These are phyloP conservation scores for Diachrysia chrysitis DNA, from an alignment of 2,888 invertebrate species.

Conservation along the genomic window DNA sequence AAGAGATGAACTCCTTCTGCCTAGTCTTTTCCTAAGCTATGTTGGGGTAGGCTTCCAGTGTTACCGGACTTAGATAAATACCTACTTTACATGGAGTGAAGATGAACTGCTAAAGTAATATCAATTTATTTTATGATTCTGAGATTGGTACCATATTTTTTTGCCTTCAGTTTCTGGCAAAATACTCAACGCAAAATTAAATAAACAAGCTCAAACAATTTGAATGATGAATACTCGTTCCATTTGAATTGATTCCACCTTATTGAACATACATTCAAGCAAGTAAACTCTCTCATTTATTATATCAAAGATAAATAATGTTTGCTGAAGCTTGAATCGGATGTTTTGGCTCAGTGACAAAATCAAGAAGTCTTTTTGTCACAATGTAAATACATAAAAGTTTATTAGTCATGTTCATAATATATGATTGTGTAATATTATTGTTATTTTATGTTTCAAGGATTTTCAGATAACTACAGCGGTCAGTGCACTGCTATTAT, in stretches of 20 bases:
- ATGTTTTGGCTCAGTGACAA: constrained; percentile 1
- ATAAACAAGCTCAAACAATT: not conserved
- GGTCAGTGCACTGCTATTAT: constrained; percentile 15
- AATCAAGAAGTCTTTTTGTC: not conserved
- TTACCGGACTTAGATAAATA: too few species aligned
- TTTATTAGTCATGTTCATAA: not conserved
- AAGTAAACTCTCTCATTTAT: constrained; percentile 4
- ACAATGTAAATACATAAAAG: not conserved
- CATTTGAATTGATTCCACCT: constrained; percentile 1
- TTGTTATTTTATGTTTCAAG: constrained; percentile 21
- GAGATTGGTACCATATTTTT: too few species aligned
- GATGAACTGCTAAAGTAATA: too few species aligned
- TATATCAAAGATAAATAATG: constrained; percentile 1
- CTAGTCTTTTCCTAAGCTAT: too few species aligned
- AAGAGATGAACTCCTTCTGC: too few species aligned
- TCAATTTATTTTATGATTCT: too few species aligned
- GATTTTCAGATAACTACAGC: not conserved
- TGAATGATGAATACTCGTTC: not conserved
- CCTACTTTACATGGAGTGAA: too few species aligned
- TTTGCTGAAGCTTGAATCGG: not conserved
- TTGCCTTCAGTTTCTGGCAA: too few species aligned
- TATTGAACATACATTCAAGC: constrained; percentile 1
- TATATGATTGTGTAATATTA: constrained; percentile 2
- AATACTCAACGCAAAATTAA: not conserved
- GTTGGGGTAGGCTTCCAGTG: too few species aligned